Evolutionary conservation across 1,140 invertebrate species (phyloP).

Genomic region (Ostrea edulis): DNA sequence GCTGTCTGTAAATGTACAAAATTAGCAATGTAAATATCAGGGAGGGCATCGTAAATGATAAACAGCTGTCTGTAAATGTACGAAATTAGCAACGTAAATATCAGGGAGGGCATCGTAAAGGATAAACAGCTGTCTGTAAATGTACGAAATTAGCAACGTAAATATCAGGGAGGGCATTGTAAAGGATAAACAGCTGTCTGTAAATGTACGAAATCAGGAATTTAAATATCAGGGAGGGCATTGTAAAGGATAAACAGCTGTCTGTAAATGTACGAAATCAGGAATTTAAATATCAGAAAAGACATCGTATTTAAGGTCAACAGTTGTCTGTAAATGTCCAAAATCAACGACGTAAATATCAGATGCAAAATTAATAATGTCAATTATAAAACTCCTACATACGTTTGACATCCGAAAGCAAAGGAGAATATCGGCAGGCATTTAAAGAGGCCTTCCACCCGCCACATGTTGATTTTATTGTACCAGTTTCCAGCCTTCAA

Average conservation of each 20-base stretch:
- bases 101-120: conserved; percentile 95
- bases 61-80: conserved; percentile 89
- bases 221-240: conserved; percentile 85
- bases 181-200: conserved; percentile 97
- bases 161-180: conserved; percentile 90
- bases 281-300: conserved; percentile 84
- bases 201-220: conserved; percentile 37
- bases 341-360: conserved; percentile 79
- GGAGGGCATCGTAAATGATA: conserved; percentile 94
- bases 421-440: conserved; percentile 97
- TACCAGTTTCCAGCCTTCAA: conserved; percentile 88
- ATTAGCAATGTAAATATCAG: conserved; percentile 80
- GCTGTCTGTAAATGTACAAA: conserved; percentile 84
- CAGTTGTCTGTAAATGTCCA: conserved; percentile 86
- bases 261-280: conserved; percentile 79
- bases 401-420: conserved; percentile 97
- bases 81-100: neutral
- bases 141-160: neutral
- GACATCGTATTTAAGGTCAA: conserved; percentile 97
- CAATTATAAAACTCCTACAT: conserved; percentile 74
- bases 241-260: conserved; percentile 98
- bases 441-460: conserved; percentile 89
- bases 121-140: conserved; percentile 93
- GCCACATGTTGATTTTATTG: conserved; percentile 89
- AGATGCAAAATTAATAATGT: conserved; percentile 77